Percentiles rank a stretch among this genome's conserved stretches.
phyloP scores from a whole-genome alignment of 2,113 vertebrate genomes.

The Ariopsis seemanni region DNA sequence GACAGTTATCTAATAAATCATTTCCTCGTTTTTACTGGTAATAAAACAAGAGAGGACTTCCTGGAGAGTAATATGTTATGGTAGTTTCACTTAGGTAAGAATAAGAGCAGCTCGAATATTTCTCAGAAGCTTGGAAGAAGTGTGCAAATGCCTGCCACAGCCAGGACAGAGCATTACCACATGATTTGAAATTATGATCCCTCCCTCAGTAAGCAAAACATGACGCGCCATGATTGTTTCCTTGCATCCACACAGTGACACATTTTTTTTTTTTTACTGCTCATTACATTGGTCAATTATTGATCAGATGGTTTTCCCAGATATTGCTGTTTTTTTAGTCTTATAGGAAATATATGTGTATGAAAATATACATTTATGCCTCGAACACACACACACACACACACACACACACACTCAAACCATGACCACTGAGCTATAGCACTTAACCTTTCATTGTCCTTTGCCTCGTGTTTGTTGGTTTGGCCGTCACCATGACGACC shows the following conservation, averaged over 20 bases:
- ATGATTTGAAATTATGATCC: conserved; percentile 36
- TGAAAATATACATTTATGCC: not conserved
- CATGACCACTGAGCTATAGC: conserved; percentile 9
- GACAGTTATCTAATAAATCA: not conserved
- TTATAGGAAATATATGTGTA: not conserved
- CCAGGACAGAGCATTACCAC: conserved; percentile 29
- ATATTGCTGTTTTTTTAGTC: not conserved
- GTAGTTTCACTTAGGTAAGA: not conserved
- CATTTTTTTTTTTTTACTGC: not conserved
- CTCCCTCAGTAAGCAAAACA: conserved; percentile 8
- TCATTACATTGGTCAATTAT: not conserved
- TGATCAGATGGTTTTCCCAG: not conserved
- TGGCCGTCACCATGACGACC: conserved; percentile 20
- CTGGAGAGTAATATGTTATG: not conserved
- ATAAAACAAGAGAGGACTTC: not conserved
- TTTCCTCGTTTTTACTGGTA: not conserved
- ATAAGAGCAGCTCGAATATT: not conserved
- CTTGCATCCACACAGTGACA: not conserved
- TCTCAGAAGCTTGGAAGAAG: not conserved
- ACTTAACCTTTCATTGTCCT: conserved; percentile 33
- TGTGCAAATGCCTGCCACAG: conserved; percentile 23
- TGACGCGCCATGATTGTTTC: not conserved
- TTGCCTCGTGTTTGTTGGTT: conserved; percentile 22
- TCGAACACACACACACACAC: conserved; percentile 3
- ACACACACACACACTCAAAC: not conserved